Conservation (phyloP, 2,797 vertebrate genomes). For the Miichthys miiuy region DNA sequence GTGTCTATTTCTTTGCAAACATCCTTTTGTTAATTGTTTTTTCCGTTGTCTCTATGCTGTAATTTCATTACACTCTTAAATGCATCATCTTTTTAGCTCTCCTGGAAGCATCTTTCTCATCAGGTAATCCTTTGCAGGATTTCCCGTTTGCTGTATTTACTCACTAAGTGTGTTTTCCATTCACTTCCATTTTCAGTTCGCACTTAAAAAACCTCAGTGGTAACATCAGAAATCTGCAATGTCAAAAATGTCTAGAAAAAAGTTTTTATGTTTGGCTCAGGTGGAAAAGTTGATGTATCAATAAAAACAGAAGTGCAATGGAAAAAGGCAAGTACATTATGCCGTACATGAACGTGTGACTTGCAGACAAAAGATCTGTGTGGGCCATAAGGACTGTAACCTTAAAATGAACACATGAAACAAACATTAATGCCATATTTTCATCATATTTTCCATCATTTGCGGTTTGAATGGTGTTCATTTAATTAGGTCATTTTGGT, state of each 20-base stretch:
- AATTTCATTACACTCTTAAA: constrained; percentile 30
- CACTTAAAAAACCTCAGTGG: not conserved
- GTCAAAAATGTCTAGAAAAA: not conserved
- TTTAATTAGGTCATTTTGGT: not conserved
- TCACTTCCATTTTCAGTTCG: not conserved
- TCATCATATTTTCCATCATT: not conserved
- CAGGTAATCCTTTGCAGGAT: constrained; percentile 29
- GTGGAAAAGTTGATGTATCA: not conserved
- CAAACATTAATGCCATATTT: not conserved
- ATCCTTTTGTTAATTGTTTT: constrained; percentile 11
- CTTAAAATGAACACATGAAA: not conserved
- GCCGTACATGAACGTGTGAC: not conserved
- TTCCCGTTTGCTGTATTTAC: constrained; percentile 18
- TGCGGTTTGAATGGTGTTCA: not conserved
- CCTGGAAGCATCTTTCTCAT: constrained; percentile 19
- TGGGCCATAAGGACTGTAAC: not conserved
- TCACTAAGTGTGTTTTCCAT: not conserved
- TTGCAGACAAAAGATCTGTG: not conserved
- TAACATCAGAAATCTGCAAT: fast-evolving
- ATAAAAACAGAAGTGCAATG: not conserved
- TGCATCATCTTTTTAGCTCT: constrained; percentile 41
- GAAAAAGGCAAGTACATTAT: not conserved
- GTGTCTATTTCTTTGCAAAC: constrained; percentile 2
- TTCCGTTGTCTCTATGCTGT: constrained; percentile 12
- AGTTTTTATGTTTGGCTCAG: not conserved